Evolutionary conservation across 2,113 vertebrate species (phyloP).

Genomic region (Ibidorhyncha struthersii): DNA sequence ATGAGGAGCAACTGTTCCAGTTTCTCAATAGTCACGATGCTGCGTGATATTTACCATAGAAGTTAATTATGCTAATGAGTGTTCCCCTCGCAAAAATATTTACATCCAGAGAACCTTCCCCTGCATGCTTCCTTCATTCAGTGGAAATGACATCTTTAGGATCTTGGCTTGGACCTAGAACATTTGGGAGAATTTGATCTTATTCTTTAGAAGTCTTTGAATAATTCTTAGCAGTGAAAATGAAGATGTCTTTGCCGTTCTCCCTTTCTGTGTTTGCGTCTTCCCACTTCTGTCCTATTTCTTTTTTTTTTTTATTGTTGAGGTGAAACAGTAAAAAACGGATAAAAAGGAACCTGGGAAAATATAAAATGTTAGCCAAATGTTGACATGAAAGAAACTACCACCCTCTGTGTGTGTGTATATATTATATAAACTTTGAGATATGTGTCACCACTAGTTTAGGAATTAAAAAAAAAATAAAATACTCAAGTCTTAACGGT

Average conservation of each 20-base stretch:
- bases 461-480: conserved; percentile 2
- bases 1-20: neutral
- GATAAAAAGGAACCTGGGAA: neutral
- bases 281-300: neutral
- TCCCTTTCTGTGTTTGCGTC: neutral
- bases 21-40: neutral
- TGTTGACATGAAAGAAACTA: neutral
- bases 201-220: neutral
- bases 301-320: neutral
- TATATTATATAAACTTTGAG: neutral
- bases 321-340: neutral
- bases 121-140: neutral
- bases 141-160: neutral
- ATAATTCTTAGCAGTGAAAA: neutral
- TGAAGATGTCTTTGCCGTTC: neutral
- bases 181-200: neutral
- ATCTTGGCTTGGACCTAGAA: neutral
- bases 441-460: conserved; percentile 6
- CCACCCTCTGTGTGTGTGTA: neutral
- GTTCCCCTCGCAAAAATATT: neutral
- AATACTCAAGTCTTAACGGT: conserved; percentile 9
- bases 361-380: neutral
- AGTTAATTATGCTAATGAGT: neutral
- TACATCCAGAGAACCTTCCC: neutral
- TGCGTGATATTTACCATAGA: neutral